Evolutionary conservation across 1,140 invertebrate genomes (phyloP).

Genomic region (Drosophila kepulauana): DNA sequence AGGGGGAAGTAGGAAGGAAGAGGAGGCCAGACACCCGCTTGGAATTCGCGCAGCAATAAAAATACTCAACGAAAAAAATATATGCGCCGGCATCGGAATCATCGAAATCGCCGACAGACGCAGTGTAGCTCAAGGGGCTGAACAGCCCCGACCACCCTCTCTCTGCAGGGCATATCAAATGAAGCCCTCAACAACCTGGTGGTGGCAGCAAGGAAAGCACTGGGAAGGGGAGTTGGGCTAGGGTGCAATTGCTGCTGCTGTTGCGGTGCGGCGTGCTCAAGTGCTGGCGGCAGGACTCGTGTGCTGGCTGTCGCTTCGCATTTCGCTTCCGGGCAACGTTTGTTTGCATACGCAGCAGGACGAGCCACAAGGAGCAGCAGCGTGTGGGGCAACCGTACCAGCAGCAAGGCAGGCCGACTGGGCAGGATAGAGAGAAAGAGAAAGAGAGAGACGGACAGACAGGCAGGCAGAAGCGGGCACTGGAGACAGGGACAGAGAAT

Average conservation of each 20-base stretch:
- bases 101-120: conserved; percentile 51
- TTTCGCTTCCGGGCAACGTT: conserved; percentile 74
- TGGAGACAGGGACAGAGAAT: not conserved
- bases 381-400: not conserved
- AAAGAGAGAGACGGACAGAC: not conserved
- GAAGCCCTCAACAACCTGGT: conserved; percentile 73
- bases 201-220: conserved; percentile 25
- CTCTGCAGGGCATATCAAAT: conserved; percentile 57
- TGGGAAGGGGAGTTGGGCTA: conserved; percentile 2
- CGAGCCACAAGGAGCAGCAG: conserved; percentile 48
- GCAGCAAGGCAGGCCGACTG: not conserved
- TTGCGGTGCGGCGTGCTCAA: conserved; percentile 66
- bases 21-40: conserved; percentile 47
- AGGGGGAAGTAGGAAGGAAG: conserved; percentile 1
- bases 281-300: conserved; percentile 59
- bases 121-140: conserved; percentile 36
- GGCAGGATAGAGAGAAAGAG: not conserved
- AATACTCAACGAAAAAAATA: conserved; percentile 25
- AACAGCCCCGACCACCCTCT: conserved; percentile 22
- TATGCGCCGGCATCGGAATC: conserved; percentile 39
- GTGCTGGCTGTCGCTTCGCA: conserved; percentile 51
- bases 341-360: conserved; percentile 79
- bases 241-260: conserved; percentile 12
- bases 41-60: conserved; percentile 68
- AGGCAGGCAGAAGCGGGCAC: not conserved